Percentiles rank a stretch among this genome's conserved stretches.
These are phyloP conservation scores for Sebastes hubbsi DNA, from an alignment of 2,797 vertebrate species.

Conservation along the genomic window DNA sequence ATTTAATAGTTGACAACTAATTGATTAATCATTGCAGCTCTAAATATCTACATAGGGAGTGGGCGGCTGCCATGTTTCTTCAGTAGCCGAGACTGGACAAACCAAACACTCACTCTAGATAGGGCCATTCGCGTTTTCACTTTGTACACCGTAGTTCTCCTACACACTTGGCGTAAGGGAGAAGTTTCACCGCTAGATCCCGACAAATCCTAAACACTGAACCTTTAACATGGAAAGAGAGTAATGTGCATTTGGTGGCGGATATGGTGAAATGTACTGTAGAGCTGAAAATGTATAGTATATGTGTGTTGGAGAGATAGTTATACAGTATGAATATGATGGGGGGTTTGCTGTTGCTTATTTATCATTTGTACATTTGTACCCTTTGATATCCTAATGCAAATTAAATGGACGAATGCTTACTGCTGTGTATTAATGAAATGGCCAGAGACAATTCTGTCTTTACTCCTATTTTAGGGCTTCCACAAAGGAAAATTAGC, in stretches of 20 bases:
- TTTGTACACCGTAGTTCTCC: too few species aligned
- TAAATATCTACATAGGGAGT: too few species aligned
- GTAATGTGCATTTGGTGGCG: neutral
- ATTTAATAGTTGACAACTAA: neutral
- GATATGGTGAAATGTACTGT: neutral
- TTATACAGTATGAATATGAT: neutral
- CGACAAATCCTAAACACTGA: too few species aligned
- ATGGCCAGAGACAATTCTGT: constrained; percentile 18
- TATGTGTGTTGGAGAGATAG: neutral
- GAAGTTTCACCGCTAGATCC: too few species aligned
- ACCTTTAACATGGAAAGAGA: neutral
- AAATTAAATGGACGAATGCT: constrained; percentile 7
- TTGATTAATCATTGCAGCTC: neutral
- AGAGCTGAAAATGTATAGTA: neutral
- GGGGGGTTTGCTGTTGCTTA: neutral
- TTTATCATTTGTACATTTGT: neutral
- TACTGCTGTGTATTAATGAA: constrained; percentile 19
- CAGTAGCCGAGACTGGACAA: too few species aligned
- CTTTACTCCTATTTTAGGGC: constrained; percentile 32
- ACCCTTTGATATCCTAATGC: constrained; percentile 10
- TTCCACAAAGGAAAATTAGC: constrained; percentile 38
- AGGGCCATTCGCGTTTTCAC: too few species aligned
- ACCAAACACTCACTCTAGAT: too few species aligned
- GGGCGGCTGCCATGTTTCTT: too few species aligned
- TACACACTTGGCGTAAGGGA: too few species aligned